Evolutionary conservation across 2,888 invertebrate genomes (phyloP), one percentile per base, ranked within the genome.

Genomic region (Bibio marci): DNA sequence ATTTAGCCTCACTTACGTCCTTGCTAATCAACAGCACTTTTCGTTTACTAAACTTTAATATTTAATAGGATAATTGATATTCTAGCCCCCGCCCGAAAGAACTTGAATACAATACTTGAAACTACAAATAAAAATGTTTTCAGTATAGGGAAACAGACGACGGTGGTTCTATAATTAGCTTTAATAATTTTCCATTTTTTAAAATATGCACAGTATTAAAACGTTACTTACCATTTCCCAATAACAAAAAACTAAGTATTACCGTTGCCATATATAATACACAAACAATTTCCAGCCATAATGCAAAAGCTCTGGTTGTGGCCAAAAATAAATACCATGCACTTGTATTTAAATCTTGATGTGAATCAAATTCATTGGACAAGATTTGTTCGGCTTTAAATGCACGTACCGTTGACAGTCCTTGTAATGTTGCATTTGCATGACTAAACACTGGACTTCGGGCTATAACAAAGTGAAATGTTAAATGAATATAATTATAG

Each of bases 391-490:
- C 70, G 1, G 72, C 73, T 19, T 64, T 62, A 48, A 75, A 77
- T 1, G 78, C 73, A 45, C 81, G 61, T n/a, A 85, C 77, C 1
- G 80, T 79, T n/a, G 74, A 64, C 18, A 83, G 55, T 3, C 82
- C 82, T 55, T 77, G 72, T 3, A 83, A 58, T 1, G 76, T 72
- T 12, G 78, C 72, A 48, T 71, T 76, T 35, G 80, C 58, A 50
- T 81, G 80, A 2, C 71, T 69, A 54, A 78, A 81, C 1, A 82
- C 72, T 3, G 82, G 81, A 50, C 78, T 79, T 35, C 74, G 66
- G 35, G 72, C 75, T 75, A 64, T 32, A 57, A 54, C 4, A 28
- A 4, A 17, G 25, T 26, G 18, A 22, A 22, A 22, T n/a, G n/a
- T n/a, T n/a, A n/a, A n/a, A n/a, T n/a, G n/a, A n/a, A n/a, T n/a